Evolutionary conservation across 2,797 vertebrate genomes (phyloP).

Genomic region (Parauchenoglanis punctatus): DNA sequence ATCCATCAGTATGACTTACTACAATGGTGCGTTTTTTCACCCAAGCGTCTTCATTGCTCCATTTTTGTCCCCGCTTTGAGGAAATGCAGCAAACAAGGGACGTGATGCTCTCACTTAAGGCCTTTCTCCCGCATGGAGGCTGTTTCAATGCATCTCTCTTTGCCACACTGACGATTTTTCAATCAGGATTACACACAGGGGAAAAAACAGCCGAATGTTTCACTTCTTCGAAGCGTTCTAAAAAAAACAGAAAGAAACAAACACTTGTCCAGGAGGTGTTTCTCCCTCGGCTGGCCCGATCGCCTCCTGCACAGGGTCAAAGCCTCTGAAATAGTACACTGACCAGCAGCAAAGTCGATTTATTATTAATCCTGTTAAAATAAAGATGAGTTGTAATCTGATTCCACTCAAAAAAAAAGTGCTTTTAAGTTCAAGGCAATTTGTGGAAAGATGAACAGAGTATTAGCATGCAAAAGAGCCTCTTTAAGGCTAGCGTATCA

Average conservation of each 20-base stretch:
- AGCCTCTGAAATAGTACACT: constrained; percentile 32
- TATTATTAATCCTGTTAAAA: constrained; percentile 31
- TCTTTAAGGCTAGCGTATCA: background rate
- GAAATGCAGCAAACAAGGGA: constrained; percentile 64
- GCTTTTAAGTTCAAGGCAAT: background rate
- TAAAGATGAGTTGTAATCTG: constrained; percentile 39
- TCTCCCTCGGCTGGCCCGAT: background rate
- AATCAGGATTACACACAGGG: background rate
- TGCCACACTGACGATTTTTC: background rate
- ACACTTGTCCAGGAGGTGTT: background rate
- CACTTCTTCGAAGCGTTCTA: background rate
- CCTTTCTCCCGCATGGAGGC: background rate
- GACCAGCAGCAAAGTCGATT: constrained; percentile 6
- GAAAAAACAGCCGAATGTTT: background rate
- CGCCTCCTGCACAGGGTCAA: background rate
- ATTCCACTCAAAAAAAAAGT: background rate
- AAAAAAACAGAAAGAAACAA: background rate
- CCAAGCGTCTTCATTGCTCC: constrained; percentile 40
- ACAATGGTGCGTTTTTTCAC: constrained; percentile 30
- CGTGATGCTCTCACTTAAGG: constrained; percentile 47
- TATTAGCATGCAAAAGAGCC: constrained; percentile 12
- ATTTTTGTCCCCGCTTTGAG: constrained; percentile 50
- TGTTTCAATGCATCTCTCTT: background rate
- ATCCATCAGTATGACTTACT: constrained; percentile 69
- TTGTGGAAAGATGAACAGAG: background rate